Evolutionary conservation across 2,113 vertebrate genomes (phyloP), one percentile per base, ranked within the genome.

Genomic region (Taurulus bubalis): DNA sequence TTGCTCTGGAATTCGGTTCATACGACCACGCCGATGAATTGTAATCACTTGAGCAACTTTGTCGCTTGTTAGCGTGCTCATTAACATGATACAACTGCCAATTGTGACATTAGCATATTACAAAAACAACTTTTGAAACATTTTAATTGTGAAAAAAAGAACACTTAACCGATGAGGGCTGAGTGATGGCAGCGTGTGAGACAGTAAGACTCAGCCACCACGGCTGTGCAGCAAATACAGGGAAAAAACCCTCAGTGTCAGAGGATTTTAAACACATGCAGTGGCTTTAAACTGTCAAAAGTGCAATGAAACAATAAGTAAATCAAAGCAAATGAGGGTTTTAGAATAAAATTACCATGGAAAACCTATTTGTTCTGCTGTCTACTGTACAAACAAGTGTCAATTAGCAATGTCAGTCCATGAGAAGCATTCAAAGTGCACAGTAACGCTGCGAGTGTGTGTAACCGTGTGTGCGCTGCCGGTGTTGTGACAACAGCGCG

Each of bases 401-500:
- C 70, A 58, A 73, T 14, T 8, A 34, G 11, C 59, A 6, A 2
- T 11, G 30, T 62, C 63, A 51, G 3, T 32, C 22, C 24, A 64
- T 10, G 15, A 53, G 42, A 2, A 15, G 38, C 53, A 32, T n/a
- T 72, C 3, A 24, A 16, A 87, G 28, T 66, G 40, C 42, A 1
- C 69, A 2, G 28, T 60, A 65, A 75, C 0, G 11, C 58, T 26
- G 40, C 24, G 6, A 47, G 53, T 42, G 12, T 28, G 3, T 63
- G 75, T 58, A 56, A 51, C 71, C 66, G 40, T 69, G 76, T 74
- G 73, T 71, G 42, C 51, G 30, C 20, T 63, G 63, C 34, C 15
- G 24, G 2, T 89, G 83, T 89, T 89, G 76, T 77, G 85, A 87
- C 85, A 92, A 87, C 82, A 86, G 80, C 38, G 58, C 64, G 76